Evolutionary conservation across 2,888 invertebrate species (phyloP).

Genomic region (Microchrysa polita): DNA sequence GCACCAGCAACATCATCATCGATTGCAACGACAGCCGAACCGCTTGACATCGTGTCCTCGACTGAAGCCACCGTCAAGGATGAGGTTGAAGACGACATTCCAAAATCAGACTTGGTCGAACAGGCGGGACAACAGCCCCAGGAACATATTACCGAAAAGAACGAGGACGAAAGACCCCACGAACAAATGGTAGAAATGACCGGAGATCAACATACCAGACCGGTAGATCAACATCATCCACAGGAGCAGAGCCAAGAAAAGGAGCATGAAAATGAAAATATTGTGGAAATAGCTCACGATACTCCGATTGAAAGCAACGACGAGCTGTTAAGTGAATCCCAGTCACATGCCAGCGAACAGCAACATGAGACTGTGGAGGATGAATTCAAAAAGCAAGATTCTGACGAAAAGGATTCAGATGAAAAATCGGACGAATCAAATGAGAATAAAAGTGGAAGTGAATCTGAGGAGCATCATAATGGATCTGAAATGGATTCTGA

Average conservation of each 20-base stretch:
- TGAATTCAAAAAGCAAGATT: background rate
- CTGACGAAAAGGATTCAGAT: too few relatives aligned
- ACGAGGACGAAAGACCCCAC: slow-evolving; percentile 38
- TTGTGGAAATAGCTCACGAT: background rate
- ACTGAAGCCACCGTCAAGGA: background rate
- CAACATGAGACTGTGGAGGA: too few relatives aligned
- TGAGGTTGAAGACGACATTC: slow-evolving; percentile 53
- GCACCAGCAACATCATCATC: background rate
- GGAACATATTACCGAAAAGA: slow-evolving; percentile 34
- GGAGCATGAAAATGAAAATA: background rate
- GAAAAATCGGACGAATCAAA: too few relatives aligned
- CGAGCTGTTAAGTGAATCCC: background rate
- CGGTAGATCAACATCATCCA: slow-evolving; percentile 16
- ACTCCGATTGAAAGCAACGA: background rate
- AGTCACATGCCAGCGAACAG: background rate
- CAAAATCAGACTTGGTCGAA: slow-evolving; percentile 47
- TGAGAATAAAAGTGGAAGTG: too few relatives aligned
- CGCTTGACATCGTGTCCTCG: background rate
- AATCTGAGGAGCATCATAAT: too few relatives aligned
- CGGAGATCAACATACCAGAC: slow-evolving; percentile 28
- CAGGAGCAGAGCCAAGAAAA: slow-evolving; percentile 33
- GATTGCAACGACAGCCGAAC: background rate
- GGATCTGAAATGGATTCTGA: too few relatives aligned
- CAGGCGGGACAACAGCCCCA: slow-evolving; percentile 29
- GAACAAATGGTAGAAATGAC: slow-evolving; percentile 36